These are phyloP conservation scores for Synergus gifuensis DNA, from an alignment of 2,888 invertebrate species.

Conservation along the genomic window DNA sequence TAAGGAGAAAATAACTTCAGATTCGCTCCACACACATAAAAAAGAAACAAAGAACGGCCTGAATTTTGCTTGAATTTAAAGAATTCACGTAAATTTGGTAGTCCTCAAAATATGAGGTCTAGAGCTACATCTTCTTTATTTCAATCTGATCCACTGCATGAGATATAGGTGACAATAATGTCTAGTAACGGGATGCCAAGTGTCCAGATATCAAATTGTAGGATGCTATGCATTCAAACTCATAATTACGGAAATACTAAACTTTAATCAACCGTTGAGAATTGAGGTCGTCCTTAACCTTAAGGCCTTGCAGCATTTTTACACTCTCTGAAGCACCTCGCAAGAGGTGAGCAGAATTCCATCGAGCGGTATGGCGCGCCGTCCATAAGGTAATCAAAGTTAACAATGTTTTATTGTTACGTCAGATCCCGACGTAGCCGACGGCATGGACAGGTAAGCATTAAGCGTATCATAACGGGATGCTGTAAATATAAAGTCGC, in stretches of 20 bases:
- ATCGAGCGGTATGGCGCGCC: constrained; percentile 52
- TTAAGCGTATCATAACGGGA: constrained; percentile 76
- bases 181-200: too few species aligned
- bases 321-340: constrained; percentile 14
- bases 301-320: background rate
- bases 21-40: too few species aligned
- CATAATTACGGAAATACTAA: background rate
- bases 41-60: too few species aligned
- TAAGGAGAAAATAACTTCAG: too few species aligned
- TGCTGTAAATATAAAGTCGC: constrained; percentile 63
- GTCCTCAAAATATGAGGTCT: too few species aligned
- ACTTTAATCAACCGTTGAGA: background rate
- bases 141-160: too few species aligned
- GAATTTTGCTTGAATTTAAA: too few species aligned
- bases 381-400: constrained; percentile 73
- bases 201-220: too few species aligned
- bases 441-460: constrained; percentile 71
- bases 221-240: too few species aligned
- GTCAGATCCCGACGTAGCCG: constrained; percentile 68
- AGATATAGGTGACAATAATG: too few species aligned
- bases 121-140: too few species aligned
- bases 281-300: background rate
- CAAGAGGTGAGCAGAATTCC: constrained; percentile 61
- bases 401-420: constrained; percentile 77
- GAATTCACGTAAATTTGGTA: too few species aligned